Conservation (phyloP, 2,113 vertebrate genomes). For the Mustelus asterias region DNA sequence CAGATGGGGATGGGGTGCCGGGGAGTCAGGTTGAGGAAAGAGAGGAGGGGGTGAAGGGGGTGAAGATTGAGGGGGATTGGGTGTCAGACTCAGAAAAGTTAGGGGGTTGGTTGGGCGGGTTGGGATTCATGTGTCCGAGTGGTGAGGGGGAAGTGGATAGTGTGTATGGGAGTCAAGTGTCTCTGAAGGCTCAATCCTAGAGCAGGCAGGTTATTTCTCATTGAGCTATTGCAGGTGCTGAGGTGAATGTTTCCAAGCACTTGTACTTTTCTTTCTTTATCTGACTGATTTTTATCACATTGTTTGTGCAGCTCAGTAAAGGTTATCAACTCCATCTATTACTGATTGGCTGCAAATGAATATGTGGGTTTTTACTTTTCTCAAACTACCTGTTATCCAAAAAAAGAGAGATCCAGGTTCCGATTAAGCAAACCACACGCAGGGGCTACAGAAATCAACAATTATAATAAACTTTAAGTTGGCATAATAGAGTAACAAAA, state of each 20-base stretch:
- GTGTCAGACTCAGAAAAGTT: not conserved
- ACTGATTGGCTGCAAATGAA: not conserved
- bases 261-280: not conserved
- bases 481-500: not conserved
- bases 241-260: too few species aligned
- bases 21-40: too few species aligned
- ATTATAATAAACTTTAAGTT: not conserved
- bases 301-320: constrained; percentile 21
- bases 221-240: not conserved
- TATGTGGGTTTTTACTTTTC: not conserved
- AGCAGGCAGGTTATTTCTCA: not conserved
- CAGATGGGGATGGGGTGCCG: too few species aligned
- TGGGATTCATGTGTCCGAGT: too few species aligned
- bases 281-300: not conserved
- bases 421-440: not conserved
- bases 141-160: too few species aligned
- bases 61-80: too few species aligned
- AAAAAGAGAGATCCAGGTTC: not conserved
- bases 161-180: too few species aligned
- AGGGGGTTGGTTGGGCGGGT: too few species aligned
- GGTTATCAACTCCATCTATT: constrained; percentile 17
- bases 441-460: not conserved
- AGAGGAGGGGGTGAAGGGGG: too few species aligned
- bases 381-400: not conserved
- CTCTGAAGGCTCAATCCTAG: not conserved